Evolutionary conservation across 2,113 vertebrate species (phyloP).

Genomic region (Peucedramus taeniatus): DNA sequence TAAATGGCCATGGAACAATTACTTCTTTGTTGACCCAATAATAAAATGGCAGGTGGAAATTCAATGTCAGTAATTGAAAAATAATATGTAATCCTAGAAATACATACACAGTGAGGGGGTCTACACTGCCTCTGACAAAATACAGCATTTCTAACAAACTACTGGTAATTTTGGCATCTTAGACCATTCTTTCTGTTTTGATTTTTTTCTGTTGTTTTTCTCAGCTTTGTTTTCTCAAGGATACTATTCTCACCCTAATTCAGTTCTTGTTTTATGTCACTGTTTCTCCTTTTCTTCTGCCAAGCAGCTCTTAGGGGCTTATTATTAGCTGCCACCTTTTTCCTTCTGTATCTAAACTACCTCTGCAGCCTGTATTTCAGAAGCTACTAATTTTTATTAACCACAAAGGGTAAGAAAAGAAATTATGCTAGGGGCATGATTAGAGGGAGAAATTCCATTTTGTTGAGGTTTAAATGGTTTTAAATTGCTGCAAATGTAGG

Average conservation of each 20-base stretch:
- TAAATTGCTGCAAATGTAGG: not conserved
- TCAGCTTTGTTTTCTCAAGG: not conserved
- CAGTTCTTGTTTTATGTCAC: not conserved
- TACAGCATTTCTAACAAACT: not conserved
- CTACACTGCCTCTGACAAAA: not conserved
- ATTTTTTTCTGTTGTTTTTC: not conserved
- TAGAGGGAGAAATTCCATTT: not conserved
- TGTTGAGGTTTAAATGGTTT: not conserved
- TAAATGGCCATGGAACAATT: not conserved
- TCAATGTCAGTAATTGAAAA: not conserved
- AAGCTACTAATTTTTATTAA: not conserved
- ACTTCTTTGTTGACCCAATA: not conserved
- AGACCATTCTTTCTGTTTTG: not conserved
- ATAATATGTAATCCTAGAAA: not conserved
- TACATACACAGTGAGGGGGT: not conserved
- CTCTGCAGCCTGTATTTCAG: not conserved
- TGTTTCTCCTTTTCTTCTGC: not conserved
- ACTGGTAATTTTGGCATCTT: not conserved
- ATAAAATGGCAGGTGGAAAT: not conserved
- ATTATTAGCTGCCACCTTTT: not conserved
- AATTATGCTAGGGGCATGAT: not conserved
- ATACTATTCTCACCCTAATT: not conserved
- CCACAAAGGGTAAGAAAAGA: not conserved
- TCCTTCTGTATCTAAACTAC: not conserved
- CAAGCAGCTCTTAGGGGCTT: not conserved